phyloP scores from a whole-genome alignment of 2,113 vertebrate genomes.

The Festucalex cinctus region DNA sequence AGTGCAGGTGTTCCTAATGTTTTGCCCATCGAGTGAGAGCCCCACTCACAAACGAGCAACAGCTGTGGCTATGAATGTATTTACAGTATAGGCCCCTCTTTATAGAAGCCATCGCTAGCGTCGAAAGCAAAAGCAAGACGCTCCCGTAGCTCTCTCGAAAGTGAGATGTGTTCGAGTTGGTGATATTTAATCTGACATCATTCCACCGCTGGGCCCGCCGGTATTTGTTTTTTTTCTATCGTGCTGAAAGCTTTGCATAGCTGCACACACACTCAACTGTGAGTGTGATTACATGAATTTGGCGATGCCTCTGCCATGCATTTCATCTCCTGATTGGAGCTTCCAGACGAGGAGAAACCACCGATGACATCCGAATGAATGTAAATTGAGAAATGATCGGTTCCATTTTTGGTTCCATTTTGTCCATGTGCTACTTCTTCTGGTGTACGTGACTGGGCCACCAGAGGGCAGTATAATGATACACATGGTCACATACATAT shows the following conservation, averaged over 20 bases:
- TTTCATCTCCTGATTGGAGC: conserved; percentile 16
- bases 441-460: background rate
- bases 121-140: background rate
- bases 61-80: background rate
- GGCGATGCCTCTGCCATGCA: conserved; percentile 20
- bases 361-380: background rate
- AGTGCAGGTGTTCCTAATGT: background rate
- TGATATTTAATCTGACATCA: conserved; percentile 61
- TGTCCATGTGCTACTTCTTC: background rate
- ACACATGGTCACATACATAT: too few relatives aligned
- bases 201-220: conserved; percentile 40
- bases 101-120: background rate
- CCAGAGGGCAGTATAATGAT: background rate
- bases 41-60: background rate
- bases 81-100: background rate
- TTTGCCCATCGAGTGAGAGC: background rate
- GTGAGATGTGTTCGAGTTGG: conserved; percentile 47
- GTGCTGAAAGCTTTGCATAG: conserved; percentile 37
- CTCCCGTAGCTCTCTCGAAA: conserved; percentile 35
- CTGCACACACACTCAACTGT: conserved; percentile 46
- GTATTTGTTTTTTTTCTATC: conserved; percentile 51
- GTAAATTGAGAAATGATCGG: background rate
- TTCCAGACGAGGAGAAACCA: conserved; percentile 9
- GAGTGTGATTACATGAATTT: conserved; percentile 43
- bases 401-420: background rate